A percentile compares a stretch with the other conserved stretches of the same genome.
These are phyloP conservation scores for Coranthus polyacanthus DNA, from an alignment of 2,797 vertebrate species.

Conservation along the genomic window DNA sequence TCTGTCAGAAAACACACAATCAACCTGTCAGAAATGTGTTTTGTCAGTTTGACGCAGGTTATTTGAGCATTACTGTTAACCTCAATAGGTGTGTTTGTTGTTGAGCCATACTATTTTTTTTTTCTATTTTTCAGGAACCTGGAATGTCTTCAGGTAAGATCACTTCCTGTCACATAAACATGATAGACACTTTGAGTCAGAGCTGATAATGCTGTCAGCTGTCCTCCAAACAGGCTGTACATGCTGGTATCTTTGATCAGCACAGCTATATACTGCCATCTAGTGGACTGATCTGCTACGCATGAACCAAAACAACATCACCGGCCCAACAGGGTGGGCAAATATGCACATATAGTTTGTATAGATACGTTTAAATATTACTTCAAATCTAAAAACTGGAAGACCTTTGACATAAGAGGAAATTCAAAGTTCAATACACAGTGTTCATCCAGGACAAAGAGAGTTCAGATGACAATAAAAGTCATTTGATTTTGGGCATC, in stretches of 20 bases:
- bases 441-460: too few relatives aligned
- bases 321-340: not conserved
- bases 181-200: not conserved
- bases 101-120: not conserved
- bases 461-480: too few relatives aligned
- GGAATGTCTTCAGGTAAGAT: slow-evolving; percentile 84
- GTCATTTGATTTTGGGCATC: not conserved
- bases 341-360: not conserved
- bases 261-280: slow-evolving; percentile 79
- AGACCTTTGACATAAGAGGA: not conserved
- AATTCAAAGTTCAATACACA: too few relatives aligned
- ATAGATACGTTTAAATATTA: not conserved
- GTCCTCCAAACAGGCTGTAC: slow-evolving; percentile 1
- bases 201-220: slow-evolving; percentile 19
- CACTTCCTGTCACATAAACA: not conserved
- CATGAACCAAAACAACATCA: too few relatives aligned
- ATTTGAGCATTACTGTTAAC: not conserved
- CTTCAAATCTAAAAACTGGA: not conserved
- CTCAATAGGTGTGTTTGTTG: not conserved
- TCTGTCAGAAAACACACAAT: not conserved
- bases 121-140: slow-evolving; percentile 78
- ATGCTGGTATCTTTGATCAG: not conserved
- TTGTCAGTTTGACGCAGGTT: too few relatives aligned
- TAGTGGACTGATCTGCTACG: slow-evolving; percentile 54
- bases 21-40: not conserved